Base-by-base conservation (phyloP, 2,113 vertebrate species). In the Pangasianodon hypophthalmus region DNA sequence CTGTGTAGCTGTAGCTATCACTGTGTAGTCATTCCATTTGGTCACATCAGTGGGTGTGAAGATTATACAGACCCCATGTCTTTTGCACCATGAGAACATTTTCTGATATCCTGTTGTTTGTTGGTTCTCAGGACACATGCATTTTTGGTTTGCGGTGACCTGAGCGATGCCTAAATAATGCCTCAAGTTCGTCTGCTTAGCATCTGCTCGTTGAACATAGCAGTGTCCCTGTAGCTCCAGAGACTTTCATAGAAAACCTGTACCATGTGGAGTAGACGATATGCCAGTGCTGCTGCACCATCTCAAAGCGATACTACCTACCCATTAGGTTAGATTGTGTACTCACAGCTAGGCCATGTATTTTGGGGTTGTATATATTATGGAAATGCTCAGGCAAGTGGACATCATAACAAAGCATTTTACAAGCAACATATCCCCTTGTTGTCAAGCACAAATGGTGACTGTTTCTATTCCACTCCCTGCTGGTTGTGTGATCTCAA, bases 361-460 rank as follows among this genome's bases (percentile, higher is more conserved):
- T 88, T 48, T 85, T 71, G 24, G 16, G 48, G 8, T 60, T 75
- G 73, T 88, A 37, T 88, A 91, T 44, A 75, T 88, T 85, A 75
- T 18, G 44, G 44, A 62, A 60, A 75, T 50, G 4, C 50, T 54
- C 32, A 37, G 41, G 26, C 46, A 79, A 69, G 6, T 75, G 75
- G 44, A 88, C 64, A 46, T 86, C 88, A 88, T 75, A 90, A 86
- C 86, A 85, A 88, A 88, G 24, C 67, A 75, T 56, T 52, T 73
- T 44, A 84, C 50, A 88, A 88, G 80, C 52, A 67, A 41, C 56
- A 69, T 81, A 52, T 67, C 24, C 14, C 21, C 52, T 26, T 75
- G 54, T 77, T 81, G 37, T 81, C 44, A 50, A 89, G 83, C 37
- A 69, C 48, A 71, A 86, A 69, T 44, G 8, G 52, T 41, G 41